Conservation (phyloP, 2,113 vertebrate species). For the Pachyramphus minor region DNA sequence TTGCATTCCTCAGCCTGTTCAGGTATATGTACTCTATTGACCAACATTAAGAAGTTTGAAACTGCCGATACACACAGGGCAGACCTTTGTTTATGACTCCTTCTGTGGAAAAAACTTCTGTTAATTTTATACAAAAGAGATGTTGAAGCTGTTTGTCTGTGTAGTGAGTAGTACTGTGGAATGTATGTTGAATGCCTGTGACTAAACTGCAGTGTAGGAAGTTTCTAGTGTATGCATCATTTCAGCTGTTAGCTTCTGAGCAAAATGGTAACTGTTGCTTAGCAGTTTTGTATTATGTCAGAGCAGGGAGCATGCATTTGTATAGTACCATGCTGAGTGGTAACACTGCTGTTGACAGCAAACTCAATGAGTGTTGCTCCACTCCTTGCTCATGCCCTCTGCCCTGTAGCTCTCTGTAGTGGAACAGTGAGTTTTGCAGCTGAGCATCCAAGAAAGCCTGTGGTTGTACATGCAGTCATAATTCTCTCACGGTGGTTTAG, state of each 20-base stretch:
- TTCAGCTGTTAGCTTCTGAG: background rate
- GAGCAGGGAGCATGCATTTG: background rate
- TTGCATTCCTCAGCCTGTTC: background rate
- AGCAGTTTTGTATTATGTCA: background rate
- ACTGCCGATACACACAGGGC: background rate
- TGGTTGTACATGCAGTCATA: background rate
- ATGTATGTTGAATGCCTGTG: background rate
- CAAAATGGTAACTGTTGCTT: background rate
- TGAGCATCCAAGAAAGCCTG: background rate
- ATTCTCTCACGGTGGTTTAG: background rate
- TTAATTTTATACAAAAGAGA: background rate
- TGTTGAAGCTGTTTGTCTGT: background rate
- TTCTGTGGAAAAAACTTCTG: background rate
- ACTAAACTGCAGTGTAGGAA: background rate
- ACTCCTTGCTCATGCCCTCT: background rate
- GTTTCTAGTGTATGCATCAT: background rate
- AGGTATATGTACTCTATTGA: background rate
- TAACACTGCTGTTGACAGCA: background rate
- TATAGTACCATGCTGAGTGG: background rate
- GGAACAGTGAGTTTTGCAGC: background rate
- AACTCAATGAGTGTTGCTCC: background rate
- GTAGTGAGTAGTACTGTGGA: background rate
- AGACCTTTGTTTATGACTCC: background rate
- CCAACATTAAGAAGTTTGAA: background rate
- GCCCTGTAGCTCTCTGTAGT: background rate